Evolutionary conservation across 2,113 vertebrate species (phyloP).

Genomic region (Gambusia affinis): DNA sequence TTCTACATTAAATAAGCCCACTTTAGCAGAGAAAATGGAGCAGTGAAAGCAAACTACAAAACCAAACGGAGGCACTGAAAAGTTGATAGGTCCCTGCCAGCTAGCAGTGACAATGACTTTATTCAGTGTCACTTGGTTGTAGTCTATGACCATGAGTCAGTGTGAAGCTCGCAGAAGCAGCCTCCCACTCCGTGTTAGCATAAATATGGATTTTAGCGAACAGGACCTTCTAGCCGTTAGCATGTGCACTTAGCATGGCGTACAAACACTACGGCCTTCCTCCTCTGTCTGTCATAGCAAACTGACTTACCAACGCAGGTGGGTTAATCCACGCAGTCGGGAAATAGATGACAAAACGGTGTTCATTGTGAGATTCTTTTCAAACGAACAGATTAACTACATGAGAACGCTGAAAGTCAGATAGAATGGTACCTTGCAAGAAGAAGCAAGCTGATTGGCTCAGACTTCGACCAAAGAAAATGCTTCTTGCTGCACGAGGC

Average conservation of each 20-base stretch:
- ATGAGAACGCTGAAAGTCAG: conserved; percentile 60
- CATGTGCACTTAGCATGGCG: neutral
- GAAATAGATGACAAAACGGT: conserved; percentile 42
- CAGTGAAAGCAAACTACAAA: too few species aligned
- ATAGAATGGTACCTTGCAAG: neutral
- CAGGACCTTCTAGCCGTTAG: neutral
- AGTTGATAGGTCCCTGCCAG: too few species aligned
- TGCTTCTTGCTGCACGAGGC: conserved; percentile 13
- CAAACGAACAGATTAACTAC: neutral
- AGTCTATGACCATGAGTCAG: too few species aligned
- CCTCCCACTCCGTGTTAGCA: too few species aligned
- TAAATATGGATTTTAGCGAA: neutral
- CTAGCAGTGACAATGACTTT: neutral
- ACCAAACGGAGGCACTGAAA: too few species aligned
- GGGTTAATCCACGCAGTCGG: conserved; percentile 32
- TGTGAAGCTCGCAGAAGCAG: too few species aligned
- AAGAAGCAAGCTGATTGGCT: conserved; percentile 53
- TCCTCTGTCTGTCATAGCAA: neutral
- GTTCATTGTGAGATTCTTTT: conserved; percentile 56
- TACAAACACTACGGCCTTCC: neutral
- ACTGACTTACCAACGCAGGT: conserved; percentile 51
- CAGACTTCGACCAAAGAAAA: conserved; percentile 35
- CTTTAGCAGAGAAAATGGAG: too few species aligned
- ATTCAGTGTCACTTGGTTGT: neutral
- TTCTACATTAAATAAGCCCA: too few species aligned